Evolutionary conservation across 2,113 vertebrate species (phyloP).

Genomic region (Rhinichthys klamathensis): DNA sequence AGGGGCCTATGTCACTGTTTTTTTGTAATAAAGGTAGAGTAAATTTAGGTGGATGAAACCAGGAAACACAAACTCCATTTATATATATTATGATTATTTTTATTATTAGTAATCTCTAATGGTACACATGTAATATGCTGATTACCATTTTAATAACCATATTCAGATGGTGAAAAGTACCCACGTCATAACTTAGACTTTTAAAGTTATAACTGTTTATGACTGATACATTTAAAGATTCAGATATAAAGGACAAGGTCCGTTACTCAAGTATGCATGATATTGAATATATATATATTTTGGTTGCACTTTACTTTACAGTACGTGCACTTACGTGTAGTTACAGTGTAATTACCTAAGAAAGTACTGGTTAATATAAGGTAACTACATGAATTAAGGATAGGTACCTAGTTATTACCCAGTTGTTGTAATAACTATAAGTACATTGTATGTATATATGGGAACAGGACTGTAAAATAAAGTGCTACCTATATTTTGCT

Average conservation of each 20-base stretch:
- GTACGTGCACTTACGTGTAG: too few relatives aligned
- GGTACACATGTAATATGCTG: background rate
- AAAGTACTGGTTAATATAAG: too few relatives aligned
- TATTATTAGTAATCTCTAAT: background rate
- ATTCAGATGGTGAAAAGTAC: background rate
- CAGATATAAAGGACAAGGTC: background rate
- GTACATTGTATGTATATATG: too few relatives aligned
- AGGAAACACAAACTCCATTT: background rate
- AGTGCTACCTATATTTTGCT: background rate
- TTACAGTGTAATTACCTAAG: too few relatives aligned
- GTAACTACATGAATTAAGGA: too few relatives aligned
- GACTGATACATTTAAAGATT: conserved; percentile 13
- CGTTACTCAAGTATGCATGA: background rate
- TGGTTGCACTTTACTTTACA: too few relatives aligned
- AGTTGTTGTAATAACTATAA: too few relatives aligned
- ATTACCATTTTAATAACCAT: background rate
- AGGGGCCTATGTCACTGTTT: too few relatives aligned
- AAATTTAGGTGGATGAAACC: background rate
- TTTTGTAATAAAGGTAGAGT: too few relatives aligned
- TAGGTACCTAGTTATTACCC: too few relatives aligned
- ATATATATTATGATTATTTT: background rate
- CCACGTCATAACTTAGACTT: background rate
- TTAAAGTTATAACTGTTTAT: background rate
- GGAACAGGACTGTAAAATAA: too few relatives aligned
- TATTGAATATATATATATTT: too few relatives aligned